Conservation (phyloP, 23 tunicate species). For the Trididemnum miniatum region DNA sequence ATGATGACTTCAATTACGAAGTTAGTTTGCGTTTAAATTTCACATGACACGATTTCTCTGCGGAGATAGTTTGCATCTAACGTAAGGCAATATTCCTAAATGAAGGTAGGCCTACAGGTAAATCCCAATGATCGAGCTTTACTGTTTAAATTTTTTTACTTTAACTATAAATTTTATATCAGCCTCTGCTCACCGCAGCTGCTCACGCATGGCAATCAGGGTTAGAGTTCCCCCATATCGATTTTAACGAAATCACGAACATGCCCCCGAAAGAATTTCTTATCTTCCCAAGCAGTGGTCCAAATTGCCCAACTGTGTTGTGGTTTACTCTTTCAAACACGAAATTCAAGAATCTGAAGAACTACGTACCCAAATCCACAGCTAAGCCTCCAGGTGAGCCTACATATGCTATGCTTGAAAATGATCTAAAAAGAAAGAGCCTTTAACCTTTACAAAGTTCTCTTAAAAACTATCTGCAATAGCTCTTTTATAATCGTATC, state of each 20-base stretch:
- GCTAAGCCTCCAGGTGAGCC: slow-evolving; percentile 10
- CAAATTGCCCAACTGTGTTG: slow-evolving; percentile 68
- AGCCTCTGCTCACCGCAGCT: slow-evolving; percentile 46
- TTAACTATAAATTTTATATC: no score
- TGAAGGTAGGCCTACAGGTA: no score
- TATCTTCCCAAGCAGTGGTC: slow-evolving; percentile 40
- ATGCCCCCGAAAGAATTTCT: slow-evolving; percentile 55
- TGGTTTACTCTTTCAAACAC: slow-evolving; percentile 87
- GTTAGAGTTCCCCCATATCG: slow-evolving; percentile 55
- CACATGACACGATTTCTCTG: not conserved
- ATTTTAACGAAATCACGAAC: slow-evolving; percentile 39
- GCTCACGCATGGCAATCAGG: slow-evolving; percentile 46
- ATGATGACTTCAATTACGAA: slow-evolving; percentile 14
- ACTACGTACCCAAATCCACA: slow-evolving; percentile 35
- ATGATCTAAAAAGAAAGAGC: no score
- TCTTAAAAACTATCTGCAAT: no score
- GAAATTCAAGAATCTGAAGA: slow-evolving; percentile 41
- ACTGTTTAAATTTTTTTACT: no score
- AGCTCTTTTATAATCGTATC: no score
- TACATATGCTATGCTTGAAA: no score
- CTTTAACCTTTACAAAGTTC: no score
- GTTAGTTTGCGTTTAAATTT: no score
- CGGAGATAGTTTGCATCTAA: no score
- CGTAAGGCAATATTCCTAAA: not conserved
- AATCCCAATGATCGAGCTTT: no score